Conservation (phyloP, 2,797 vertebrate genomes). For the Chromis chromis region DNA sequence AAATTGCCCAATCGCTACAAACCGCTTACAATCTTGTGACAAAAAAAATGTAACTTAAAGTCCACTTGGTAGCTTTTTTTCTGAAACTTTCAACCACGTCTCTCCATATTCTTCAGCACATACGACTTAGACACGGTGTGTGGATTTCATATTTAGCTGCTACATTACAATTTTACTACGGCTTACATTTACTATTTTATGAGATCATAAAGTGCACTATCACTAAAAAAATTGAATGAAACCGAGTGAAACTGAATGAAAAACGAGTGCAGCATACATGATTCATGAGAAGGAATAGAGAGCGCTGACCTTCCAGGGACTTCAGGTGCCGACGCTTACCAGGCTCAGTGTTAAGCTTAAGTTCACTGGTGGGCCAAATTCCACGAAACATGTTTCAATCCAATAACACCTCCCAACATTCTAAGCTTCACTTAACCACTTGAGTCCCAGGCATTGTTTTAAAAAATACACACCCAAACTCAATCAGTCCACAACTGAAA, state of each 20-base stretch:
- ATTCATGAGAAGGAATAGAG: neutral
- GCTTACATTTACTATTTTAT: neutral
- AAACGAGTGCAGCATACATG: neutral
- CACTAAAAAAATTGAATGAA: neutral
- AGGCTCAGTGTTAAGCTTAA: neutral
- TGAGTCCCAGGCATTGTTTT: no score
- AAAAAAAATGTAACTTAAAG: neutral
- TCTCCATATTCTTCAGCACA: neutral
- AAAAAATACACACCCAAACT: no score
- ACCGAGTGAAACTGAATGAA: neutral
- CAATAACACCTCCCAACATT: neutral
- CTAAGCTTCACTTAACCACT: neutral
- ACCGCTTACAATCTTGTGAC: neutral
- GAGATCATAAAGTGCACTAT: neutral
- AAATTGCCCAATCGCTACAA: neutral
- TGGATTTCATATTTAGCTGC: neutral
- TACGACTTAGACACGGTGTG: neutral
- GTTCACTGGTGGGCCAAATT: conserved; percentile 3
- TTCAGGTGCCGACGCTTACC: neutral
- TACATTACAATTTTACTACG: neutral
- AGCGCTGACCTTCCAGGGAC: neutral
- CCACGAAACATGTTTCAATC: neutral
- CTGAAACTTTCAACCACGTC: neutral
- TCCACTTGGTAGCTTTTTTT: neutral
- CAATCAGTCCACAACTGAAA: no score